These are phyloP conservation scores for Probosciger aterrimus DNA, from an alignment of 2,113 vertebrate genomes.

Conservation along the genomic window DNA sequence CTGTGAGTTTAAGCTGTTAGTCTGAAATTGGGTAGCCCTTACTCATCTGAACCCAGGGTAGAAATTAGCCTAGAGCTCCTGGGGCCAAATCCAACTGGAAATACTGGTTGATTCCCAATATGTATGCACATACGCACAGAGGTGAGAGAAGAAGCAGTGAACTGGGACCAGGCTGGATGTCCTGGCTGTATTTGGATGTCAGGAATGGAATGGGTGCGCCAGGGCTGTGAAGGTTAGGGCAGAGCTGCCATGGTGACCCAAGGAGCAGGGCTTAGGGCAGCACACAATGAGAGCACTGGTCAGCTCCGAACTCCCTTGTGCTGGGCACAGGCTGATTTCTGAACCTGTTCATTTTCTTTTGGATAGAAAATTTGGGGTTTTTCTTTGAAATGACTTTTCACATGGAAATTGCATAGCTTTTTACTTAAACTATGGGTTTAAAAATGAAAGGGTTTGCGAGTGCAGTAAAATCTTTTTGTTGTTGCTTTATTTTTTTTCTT, in stretches of 20 bases:
- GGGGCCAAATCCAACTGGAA: neutral
- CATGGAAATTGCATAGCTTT: neutral
- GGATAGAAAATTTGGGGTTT: neutral
- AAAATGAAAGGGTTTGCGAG: neutral
- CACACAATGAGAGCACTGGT: neutral
- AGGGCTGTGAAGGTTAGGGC: neutral
- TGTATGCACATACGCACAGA: neutral
- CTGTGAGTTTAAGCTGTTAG: neutral
- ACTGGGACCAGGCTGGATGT: neutral
- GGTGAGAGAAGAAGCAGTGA: neutral
- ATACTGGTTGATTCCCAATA: neutral
- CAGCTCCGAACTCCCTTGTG: neutral
- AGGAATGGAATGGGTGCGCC: neutral
- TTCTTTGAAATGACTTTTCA: neutral
- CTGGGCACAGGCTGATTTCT: neutral
- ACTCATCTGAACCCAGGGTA: neutral
- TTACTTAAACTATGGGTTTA: neutral
- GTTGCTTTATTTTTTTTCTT: neutral
- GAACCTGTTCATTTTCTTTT: neutral
- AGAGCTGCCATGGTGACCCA: neutral
- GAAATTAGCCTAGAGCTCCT: neutral
- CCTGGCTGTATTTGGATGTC: neutral
- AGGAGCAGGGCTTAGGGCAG: neutral
- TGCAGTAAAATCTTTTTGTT: neutral
- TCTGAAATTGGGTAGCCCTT: neutral